Base-by-base conservation (phyloP, 2,888 invertebrate species). In the Trissonchulus latispiculum region DNA sequence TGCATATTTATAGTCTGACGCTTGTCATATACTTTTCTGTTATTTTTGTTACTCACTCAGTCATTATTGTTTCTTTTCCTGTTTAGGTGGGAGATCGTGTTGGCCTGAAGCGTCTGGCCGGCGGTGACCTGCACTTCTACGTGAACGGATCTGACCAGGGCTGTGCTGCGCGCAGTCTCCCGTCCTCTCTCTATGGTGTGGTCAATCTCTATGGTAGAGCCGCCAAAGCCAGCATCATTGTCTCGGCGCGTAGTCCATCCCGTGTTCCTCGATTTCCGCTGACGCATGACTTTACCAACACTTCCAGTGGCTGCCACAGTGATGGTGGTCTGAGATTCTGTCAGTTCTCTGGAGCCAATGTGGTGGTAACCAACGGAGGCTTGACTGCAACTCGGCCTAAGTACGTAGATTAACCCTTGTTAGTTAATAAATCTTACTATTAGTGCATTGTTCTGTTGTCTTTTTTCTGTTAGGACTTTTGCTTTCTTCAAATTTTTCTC, bases 131-230 rank as follows among this genome's bases (percentile, higher is more conserved):
- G 59, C 94, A 95, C 83, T 95, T 93, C 83, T 93, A 90, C 81
- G 93, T 95, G 77, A 95, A 95, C 80, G 93, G 94, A 0, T 86
- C 91, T 75, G 93, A 94, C 84, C 94, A 95, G 84, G 95, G 95
- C 0, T 88, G 94, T 29, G 95, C 95, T 0, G 90, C 91, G 0
- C 90, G 90, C 37, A 88, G 90, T 79, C 90, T 93, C 0, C 90
- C 91, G 0, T 85, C 87, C 36, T 89, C 89, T 64, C 89, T 94
- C 1, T 95, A 94, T 93, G 95, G 93, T 2, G 95, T 95, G 36
- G 91, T 95, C 59, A 95, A 95, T 85, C 87, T 95, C 1, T 95
- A 95, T 81, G 95, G 93, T 35, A 93, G 93, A 92, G 93, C 93
- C 32, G 92, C 93, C 31, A 90, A 90, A 85, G 90, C 87, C 79